These are phyloP conservation scores for Neogobius melanostomus DNA, from an alignment of 2,113 vertebrate genomes.

Conservation along the genomic window DNA sequence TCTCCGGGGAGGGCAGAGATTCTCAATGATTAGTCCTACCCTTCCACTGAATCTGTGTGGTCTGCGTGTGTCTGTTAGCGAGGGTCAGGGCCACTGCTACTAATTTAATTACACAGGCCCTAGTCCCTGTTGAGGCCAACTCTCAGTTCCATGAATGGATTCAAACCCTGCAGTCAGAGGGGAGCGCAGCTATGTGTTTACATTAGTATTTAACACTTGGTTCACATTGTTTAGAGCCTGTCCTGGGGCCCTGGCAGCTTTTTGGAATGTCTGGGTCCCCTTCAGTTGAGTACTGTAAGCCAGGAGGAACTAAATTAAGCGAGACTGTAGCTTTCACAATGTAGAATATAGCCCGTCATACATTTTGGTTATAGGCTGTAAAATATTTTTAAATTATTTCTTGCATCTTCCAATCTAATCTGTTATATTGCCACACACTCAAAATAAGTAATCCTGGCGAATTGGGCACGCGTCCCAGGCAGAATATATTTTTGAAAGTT, in stretches of 20 bases:
- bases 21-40: conserved; percentile 59
- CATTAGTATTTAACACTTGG: conserved; percentile 41
- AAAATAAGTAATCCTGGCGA: neutral
- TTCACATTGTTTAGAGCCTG: conserved; percentile 26
- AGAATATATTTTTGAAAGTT: neutral
- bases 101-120: conserved; percentile 63
- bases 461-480: no score
- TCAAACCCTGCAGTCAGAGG: conserved; percentile 26
- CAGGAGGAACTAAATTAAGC: neutral
- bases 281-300: conserved; percentile 20
- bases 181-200: conserved; percentile 40
- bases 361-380: neutral
- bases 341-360: neutral
- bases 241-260: neutral
- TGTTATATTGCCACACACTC: neutral
- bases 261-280: conserved; percentile 12
- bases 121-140: conserved; percentile 14
- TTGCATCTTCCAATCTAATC: no score
- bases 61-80: neutral
- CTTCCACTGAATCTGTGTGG: conserved; percentile 14
- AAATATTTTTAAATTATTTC: no score
- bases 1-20: conserved; percentile 59
- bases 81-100: conserved; percentile 15
- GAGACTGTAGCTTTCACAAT: neutral
- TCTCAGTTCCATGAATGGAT: conserved; percentile 57